phyloP scores from a whole-genome alignment of 2,113 vertebrate genomes.

The Drymodes brunneopygia region DNA sequence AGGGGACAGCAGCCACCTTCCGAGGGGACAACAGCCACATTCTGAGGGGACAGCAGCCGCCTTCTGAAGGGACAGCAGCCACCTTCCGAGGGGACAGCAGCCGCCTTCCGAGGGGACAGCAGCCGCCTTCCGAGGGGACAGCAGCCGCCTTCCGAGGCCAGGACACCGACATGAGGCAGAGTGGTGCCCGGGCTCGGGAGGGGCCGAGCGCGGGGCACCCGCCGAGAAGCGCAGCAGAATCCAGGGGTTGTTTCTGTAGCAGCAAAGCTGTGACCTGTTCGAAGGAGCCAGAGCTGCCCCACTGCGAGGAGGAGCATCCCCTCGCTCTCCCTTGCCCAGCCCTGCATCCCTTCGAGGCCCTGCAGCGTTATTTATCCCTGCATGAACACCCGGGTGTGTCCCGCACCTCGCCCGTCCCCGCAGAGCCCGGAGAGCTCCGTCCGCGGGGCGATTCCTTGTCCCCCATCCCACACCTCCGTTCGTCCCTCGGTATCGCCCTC shows the following conservation, averaged over 20 bases:
- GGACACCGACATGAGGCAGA: accelerated
- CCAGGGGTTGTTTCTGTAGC: accelerated
- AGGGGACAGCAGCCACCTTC: too few relatives aligned
- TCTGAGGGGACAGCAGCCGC: too few relatives aligned
- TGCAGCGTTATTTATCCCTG: accelerated
- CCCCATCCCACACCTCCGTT: not conserved
- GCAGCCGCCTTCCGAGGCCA: too few relatives aligned
- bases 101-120: not conserved
- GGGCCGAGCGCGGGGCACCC: accelerated
- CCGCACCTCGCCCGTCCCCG: accelerated
- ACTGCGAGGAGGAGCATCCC: accelerated
- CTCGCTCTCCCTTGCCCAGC: accelerated
- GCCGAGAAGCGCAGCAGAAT: accelerated
- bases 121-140: not conserved
- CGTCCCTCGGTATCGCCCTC: not conserved
- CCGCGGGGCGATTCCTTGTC: accelerated
- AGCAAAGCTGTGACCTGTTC: accelerated
- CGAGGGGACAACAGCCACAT: not conserved
- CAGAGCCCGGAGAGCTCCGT: accelerated
- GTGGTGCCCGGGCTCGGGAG: accelerated
- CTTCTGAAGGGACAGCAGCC: not conserved
- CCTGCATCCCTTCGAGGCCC: not conserved
- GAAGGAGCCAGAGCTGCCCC: not conserved
- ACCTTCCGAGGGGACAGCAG: too few relatives aligned
- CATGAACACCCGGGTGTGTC: accelerated